phyloP scores from a whole-genome alignment of 2,797 vertebrate genomes.

The Channallabes apus region DNA sequence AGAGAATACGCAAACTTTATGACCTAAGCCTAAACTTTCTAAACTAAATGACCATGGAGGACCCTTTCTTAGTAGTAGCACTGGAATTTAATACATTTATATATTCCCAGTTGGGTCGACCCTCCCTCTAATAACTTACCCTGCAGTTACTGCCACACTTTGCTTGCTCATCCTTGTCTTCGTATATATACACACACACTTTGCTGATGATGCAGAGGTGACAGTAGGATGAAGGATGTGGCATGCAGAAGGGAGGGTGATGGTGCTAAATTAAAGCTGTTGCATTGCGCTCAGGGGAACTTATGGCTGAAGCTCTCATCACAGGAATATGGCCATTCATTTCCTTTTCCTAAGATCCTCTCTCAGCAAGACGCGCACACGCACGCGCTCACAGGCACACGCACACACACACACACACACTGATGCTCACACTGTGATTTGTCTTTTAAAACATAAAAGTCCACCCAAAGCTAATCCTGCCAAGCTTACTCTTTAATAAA shows the following conservation, averaged over 20 bases:
- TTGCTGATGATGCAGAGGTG: slow-evolving; percentile 60
- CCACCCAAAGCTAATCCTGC: background rate
- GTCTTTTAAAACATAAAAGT: background rate
- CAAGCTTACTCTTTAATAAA: background rate
- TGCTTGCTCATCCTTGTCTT: slow-evolving; percentile 32
- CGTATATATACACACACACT: background rate
- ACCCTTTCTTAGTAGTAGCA: background rate
- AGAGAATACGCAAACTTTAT: too few relatives aligned
- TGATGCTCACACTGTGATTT: background rate
- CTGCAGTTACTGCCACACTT: slow-evolving; percentile 36
- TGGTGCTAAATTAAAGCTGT: slow-evolving; percentile 63
- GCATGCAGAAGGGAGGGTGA: slow-evolving; percentile 38
- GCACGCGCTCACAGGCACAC: background rate
- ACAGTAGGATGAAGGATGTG: slow-evolving; percentile 58
- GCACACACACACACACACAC: slow-evolving; percentile 3
- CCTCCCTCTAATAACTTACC: slow-evolving; percentile 29
- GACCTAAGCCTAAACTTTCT: too few relatives aligned
- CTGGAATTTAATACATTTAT: background rate
- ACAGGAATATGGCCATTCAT: slow-evolving; percentile 52
- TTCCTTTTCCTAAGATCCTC: slow-evolving; percentile 28
- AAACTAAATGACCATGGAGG: too few relatives aligned
- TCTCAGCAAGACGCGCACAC: background rate
- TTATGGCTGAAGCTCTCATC: slow-evolving; percentile 54
- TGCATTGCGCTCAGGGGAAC: slow-evolving; percentile 50
- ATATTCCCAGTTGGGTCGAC: background rate